These are phyloP conservation scores for Cephus spinipes DNA, from an alignment of 2,888 invertebrate genomes.

Conservation along the genomic window DNA sequence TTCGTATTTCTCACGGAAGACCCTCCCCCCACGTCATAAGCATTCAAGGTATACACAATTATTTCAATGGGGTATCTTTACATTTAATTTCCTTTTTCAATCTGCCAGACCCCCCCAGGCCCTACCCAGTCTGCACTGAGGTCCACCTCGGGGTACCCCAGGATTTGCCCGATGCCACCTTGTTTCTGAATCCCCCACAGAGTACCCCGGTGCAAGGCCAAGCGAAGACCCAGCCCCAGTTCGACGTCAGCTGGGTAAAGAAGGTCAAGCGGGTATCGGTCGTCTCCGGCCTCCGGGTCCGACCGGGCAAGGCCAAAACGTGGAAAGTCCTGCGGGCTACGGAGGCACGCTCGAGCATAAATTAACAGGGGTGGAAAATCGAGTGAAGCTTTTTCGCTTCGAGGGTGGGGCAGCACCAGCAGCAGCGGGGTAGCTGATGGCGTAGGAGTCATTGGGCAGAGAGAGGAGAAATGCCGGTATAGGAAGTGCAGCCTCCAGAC, in stretches of 20 bases:
- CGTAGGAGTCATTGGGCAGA: constrained; percentile 13
- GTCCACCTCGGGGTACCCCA: neutral
- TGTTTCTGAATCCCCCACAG: neutral
- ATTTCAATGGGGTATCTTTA: neutral
- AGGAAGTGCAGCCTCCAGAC: constrained; percentile 29
- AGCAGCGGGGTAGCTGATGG: neutral
- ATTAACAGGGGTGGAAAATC: neutral
- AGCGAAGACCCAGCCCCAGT: constrained; percentile 36
- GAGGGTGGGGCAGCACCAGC: too few relatives aligned
- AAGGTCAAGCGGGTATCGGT: constrained; percentile 33
- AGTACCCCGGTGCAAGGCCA: neutral
- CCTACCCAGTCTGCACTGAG: neutral
- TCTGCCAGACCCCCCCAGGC: too few relatives aligned
- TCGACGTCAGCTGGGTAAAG: constrained; percentile 32
- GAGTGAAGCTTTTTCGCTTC: neutral
- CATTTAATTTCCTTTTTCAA: neutral
- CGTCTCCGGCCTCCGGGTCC: constrained; percentile 36
- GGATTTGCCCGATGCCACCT: too few relatives aligned
- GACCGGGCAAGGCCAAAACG: neutral
- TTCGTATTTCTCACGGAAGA: neutral
- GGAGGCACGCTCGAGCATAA: neutral
- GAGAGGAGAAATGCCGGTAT: constrained; percentile 1
- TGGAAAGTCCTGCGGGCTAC: neutral
- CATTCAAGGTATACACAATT: neutral
- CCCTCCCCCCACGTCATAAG: neutral